A percentile compares a stretch with the other conserved stretches of the same genome.
Evolutionary conservation across 2,797 vertebrate species (phyloP).

Genomic region (Melanotaenia boesemani): DNA sequence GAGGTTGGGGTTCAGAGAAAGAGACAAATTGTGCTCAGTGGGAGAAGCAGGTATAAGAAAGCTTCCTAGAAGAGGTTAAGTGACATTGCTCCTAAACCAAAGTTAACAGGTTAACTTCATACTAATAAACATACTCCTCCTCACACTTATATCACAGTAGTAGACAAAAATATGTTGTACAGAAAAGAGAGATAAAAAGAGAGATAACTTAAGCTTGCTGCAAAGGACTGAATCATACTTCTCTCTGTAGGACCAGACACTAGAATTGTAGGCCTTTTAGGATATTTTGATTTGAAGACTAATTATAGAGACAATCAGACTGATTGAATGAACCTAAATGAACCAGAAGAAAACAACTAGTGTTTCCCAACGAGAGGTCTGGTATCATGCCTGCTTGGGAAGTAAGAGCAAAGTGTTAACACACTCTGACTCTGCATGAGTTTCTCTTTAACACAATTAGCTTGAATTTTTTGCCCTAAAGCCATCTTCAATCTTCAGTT

Average conservation of each 20-base stretch:
- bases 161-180: background rate
- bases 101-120: background rate
- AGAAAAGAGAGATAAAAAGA: background rate
- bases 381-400: background rate
- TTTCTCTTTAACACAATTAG: slow-evolving; percentile 5
- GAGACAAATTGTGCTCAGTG: background rate
- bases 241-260: no score
- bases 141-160: background rate
- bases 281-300: background rate
- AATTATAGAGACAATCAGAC: background rate
- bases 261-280: background rate
- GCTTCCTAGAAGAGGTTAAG: background rate
- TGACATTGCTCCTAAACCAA: background rate
- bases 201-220: background rate
- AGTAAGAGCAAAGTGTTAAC: background rate
- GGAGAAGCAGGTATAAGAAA: background rate
- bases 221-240: background rate
- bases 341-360: background rate
- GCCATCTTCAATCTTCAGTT: slow-evolving; percentile 9
- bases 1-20: background rate
- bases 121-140: background rate
- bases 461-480: background rate
- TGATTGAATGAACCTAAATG: background rate
- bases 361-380: background rate
- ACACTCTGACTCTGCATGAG: background rate